A percentile compares a stretch with the other conserved stretches of the same genome.
phyloP scores from a whole-genome alignment of 2,888 invertebrate species.

The Pseudoips prasinana region DNA sequence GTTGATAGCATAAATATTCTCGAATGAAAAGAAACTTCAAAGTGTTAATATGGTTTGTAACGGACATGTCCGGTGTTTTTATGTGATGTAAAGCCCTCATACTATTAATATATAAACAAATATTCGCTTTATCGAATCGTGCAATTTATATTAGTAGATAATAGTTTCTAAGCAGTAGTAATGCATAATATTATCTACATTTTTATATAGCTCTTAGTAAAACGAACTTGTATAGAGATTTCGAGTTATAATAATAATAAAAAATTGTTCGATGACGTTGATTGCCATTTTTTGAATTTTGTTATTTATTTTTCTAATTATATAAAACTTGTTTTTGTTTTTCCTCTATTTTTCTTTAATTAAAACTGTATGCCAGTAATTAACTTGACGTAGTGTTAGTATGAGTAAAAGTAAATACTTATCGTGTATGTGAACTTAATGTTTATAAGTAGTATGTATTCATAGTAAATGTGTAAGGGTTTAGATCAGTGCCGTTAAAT shows the following conservation, averaged over 20 bases:
- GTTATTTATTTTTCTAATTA: slow-evolving; percentile 79
- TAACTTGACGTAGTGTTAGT: slow-evolving; percentile 56
- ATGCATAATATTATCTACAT: slow-evolving; percentile 56
- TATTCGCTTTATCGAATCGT: slow-evolving; percentile 78
- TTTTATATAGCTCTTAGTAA: slow-evolving; percentile 36
- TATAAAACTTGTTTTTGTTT: slow-evolving; percentile 59
- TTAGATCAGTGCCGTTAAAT: slow-evolving; percentile 72
- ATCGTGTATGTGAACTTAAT: slow-evolving; percentile 64
- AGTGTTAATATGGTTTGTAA: too few relatives aligned
- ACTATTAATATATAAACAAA: slow-evolving; percentile 42
- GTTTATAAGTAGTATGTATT: slow-evolving; percentile 65
- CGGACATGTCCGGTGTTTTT: too few relatives aligned
- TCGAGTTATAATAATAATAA: slow-evolving; percentile 21
- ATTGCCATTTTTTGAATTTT: slow-evolving; percentile 66
- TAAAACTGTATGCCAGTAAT: slow-evolving; percentile 75
- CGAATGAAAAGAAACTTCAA: too few relatives aligned
- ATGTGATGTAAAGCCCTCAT: slow-evolving; percentile 31
- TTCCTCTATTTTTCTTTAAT: slow-evolving; percentile 42
- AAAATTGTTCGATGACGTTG: slow-evolving; percentile 39
- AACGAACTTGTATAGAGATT: slow-evolving; percentile 54
- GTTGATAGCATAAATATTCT: too few relatives aligned
- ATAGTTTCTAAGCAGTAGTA: slow-evolving; percentile 61
- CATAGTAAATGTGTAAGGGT: slow-evolving; percentile 72
- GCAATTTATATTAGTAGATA: slow-evolving; percentile 77
- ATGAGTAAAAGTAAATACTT: slow-evolving; percentile 43